These are phyloP conservation scores for Helicoverpa armigera DNA, from an alignment of 1,140 invertebrate species.

Conservation along the genomic window DNA sequence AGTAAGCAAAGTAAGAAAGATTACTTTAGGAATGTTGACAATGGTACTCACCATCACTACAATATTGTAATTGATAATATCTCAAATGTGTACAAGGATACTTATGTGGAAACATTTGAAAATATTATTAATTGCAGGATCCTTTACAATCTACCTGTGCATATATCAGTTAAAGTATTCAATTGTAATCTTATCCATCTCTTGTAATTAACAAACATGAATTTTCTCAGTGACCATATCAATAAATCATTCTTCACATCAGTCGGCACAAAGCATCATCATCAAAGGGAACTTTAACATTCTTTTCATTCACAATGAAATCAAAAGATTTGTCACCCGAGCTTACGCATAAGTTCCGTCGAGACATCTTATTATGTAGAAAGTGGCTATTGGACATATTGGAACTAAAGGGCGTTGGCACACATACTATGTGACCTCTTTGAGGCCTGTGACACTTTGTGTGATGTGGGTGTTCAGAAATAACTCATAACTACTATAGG, in stretches of 20 bases:
- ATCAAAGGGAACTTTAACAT: background rate
- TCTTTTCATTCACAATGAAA: background rate
- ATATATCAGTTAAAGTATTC: no score
- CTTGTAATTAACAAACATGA: no score
- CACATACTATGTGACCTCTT: slow-evolving; percentile 13
- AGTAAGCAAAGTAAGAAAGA: background rate
- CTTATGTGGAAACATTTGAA: no score
- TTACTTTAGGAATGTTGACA: slow-evolving; percentile 3
- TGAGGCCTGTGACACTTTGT: background rate
- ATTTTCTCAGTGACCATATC: no score
- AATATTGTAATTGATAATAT: background rate
- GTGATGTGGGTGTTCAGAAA: background rate
- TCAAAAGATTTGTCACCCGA: background rate
- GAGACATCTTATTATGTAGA: slow-evolving; percentile 26
- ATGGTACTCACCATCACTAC: background rate
- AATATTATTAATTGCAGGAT: no score
- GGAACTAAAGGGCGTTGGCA: slow-evolving; percentile 13
- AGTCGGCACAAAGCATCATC: no score
- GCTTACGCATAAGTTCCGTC: background rate
- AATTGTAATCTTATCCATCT: no score
- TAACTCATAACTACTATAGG: no score
- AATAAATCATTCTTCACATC: no score
- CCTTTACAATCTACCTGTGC: no score
- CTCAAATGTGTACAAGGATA: background rate
- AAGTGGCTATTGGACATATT: slow-evolving; percentile 10